phyloP scores from a whole-genome alignment of 2,797 vertebrate genomes.

The Lates japonicus region DNA sequence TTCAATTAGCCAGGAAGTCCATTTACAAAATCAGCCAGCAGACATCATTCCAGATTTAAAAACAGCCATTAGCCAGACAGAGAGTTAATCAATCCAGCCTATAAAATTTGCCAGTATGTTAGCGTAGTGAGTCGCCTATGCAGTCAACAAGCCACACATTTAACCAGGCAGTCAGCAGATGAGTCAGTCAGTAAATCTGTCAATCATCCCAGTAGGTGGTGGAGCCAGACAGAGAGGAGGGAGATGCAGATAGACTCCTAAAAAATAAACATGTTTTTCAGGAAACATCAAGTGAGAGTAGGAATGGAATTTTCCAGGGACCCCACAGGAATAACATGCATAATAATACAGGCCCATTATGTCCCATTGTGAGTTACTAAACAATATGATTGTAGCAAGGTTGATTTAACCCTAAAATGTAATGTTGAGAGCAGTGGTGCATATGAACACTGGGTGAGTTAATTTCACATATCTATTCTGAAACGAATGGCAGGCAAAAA shows the following conservation, averaged over 20 bases:
- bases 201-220: slow-evolving; percentile 68
- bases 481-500: no score
- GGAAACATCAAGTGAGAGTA: slow-evolving; percentile 59
- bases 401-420: not conserved
- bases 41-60: not conserved
- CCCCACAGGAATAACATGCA: slow-evolving; percentile 42
- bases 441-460: not conserved
- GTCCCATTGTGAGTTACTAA: slow-evolving; percentile 10
- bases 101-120: not conserved
- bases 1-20: slow-evolving; percentile 15
- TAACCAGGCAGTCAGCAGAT: slow-evolving; percentile 14
- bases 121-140: not conserved
- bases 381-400: not conserved
- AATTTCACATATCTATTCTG: no score
- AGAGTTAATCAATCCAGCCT: not conserved
- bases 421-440: not conserved
- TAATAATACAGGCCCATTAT: slow-evolving; percentile 22
- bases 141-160: slow-evolving; percentile 15
- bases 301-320: slow-evolving; percentile 73
- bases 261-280: slow-evolving; percentile 83
- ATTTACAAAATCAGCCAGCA: slow-evolving; percentile 28
- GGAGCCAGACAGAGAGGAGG: slow-evolving; percentile 47
- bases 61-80: not conserved
- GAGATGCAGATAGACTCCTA: slow-evolving; percentile 37
- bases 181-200: slow-evolving; percentile 59